Evolutionary conservation across 2,113 vertebrate genomes (phyloP), one percentile per base, ranked within the genome.

Genomic region (Oncorhynchus gorbuscha): DNA sequence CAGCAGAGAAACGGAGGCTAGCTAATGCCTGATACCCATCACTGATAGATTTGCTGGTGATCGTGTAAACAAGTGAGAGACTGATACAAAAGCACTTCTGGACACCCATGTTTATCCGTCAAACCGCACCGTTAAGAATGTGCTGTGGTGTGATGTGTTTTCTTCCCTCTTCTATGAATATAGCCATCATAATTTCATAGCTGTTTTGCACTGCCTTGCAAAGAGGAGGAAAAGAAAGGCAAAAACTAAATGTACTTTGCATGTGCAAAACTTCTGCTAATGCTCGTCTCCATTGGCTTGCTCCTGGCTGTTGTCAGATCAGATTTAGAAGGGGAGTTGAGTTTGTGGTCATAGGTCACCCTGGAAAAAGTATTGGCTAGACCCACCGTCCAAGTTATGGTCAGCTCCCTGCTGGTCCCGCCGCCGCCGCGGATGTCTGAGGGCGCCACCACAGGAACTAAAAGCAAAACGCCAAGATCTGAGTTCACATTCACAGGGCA

Each of bases 391-490:
- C 98, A 99, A 0, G 96, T 98, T 89, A 99, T 97, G 74, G 94
- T 97, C 91, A 99, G 90, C 76, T 99, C 98, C 82, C 95, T 92
- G 87, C 95, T 97, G 67, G 90, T 94, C 81, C 97, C 97, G 24
- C 97, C 97, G 0, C 97, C 97, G 76, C 97, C 97, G 66, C 95
- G 91, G 2, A 99, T 93, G 83, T 97, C 95, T 68, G 97, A 97
- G 78, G 98, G 98, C 84, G 96, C 97, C 91, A 99, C 97, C 81
- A 95, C 94, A 86, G 98, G 98, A 91, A 91, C 98, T 99, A 87
- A 78, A 89, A 83, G 81, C 80, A 88, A 88, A 0, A 90, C 73
- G 69, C 76, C 86, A 58, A 79, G 78, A 55, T 76, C 71, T 85
- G 39, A 45, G 39, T 11, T 86, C 82, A 77, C 87, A 90, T 83